Conservation (phyloP, 2,888 invertebrate species). For the Podabrus alpinus region DNA sequence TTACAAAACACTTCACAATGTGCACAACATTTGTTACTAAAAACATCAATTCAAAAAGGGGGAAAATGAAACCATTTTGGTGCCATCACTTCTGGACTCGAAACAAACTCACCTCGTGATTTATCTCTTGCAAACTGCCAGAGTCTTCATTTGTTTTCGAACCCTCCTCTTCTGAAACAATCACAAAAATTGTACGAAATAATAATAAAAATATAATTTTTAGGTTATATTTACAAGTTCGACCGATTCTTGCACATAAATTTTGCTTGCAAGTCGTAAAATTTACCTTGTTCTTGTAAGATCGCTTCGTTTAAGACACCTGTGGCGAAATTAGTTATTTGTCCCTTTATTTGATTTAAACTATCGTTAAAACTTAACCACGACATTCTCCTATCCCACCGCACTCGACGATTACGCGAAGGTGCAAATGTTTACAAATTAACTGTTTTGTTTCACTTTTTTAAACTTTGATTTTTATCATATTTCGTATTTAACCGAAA, state of each 20-base stretch:
- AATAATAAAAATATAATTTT: background rate
- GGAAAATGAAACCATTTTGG: background rate
- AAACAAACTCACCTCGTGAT: background rate
- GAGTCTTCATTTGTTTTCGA: background rate
- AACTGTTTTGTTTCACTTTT: background rate
- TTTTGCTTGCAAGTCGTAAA: background rate
- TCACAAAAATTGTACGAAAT: background rate
- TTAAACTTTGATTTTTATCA: background rate
- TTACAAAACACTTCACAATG: background rate
- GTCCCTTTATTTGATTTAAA: conserved; percentile 78
- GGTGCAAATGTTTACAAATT: background rate
- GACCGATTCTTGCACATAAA: background rate
- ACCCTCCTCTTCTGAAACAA: background rate
- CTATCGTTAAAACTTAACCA: conserved; percentile 72
- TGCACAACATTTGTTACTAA: background rate
- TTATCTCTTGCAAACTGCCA: background rate
- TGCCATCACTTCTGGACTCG: background rate
- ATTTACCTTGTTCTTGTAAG: conserved; percentile 40
- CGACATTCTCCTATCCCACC: conserved; percentile 58
- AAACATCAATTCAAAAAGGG: background rate
- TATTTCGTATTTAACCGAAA: background rate
- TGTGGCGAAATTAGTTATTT: conserved; percentile 85
- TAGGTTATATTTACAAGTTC: background rate
- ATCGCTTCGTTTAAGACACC: conserved; percentile 82
- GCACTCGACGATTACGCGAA: background rate